A percentile compares a stretch with the other conserved stretches of the same genome.
Evolutionary conservation across 1,140 invertebrate species (phyloP).

Genomic region (Idris sp.): DNA sequence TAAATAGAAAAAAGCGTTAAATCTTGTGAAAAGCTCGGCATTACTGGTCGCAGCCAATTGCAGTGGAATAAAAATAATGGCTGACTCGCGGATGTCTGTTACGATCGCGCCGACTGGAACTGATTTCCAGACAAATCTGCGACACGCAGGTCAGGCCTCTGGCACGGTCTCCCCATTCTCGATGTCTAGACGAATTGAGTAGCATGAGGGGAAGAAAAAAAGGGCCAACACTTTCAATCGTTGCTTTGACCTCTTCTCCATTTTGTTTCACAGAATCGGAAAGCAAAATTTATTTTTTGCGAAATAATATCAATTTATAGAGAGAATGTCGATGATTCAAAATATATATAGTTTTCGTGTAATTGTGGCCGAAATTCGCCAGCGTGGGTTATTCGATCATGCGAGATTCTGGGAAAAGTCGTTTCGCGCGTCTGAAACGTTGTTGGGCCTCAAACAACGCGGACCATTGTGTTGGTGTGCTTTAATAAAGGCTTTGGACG

Average conservation of each 20-base stretch:
- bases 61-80: conserved; percentile 36
- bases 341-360: too few relatives aligned
- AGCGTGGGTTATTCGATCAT: conserved; percentile 69
- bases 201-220: too few relatives aligned
- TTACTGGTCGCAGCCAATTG: conserved; percentile 46
- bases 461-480: conserved; percentile 63
- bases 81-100: conserved; percentile 25
- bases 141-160: conserved; percentile 28
- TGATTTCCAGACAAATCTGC: conserved; percentile 59
- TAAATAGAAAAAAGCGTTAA: conserved; percentile 33
- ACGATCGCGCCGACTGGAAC: conserved; percentile 44
- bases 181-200: conserved; percentile 42
- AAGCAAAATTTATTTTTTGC: too few relatives aligned
- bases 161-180: conserved; percentile 17
- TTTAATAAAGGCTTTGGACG: conserved; percentile 76
- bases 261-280: too few relatives aligned
- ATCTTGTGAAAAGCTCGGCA: conserved; percentile 29
- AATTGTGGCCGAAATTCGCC: too few relatives aligned
- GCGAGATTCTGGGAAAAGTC: conserved; percentile 78
- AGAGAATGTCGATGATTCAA: too few relatives aligned
- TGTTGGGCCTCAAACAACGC: conserved; percentile 55
- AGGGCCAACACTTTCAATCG: neutral
- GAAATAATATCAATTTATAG: too few relatives aligned
- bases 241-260: too few relatives aligned
- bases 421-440: conserved; percentile 72